Conservation (phyloP, 2,113 vertebrate genomes). For the Conger conger region DNA sequence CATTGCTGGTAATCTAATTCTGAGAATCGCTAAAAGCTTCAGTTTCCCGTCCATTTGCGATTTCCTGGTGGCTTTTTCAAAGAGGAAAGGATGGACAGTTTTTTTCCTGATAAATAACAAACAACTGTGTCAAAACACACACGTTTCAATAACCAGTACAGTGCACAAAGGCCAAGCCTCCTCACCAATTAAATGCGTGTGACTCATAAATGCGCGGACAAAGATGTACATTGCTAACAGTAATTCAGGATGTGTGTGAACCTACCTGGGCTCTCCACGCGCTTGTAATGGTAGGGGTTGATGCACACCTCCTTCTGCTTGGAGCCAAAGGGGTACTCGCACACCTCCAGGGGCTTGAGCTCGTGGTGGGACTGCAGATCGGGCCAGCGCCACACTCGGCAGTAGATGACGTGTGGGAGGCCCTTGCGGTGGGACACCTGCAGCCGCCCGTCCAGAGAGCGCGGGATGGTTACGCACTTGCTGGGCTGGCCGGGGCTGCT, state of each 20-base stretch:
- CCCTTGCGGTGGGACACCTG: slow-evolving; percentile 98
- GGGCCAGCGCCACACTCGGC: slow-evolving; percentile 97
- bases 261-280: slow-evolving; percentile 96
- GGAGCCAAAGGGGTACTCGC: slow-evolving; percentile 97
- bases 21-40: background rate
- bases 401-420: slow-evolving; percentile 97
- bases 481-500: slow-evolving; percentile 96
- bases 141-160: background rate
- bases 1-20: slow-evolving; percentile 23
- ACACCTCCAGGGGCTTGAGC: slow-evolving; percentile 95
- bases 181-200: background rate
- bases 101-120: slow-evolving; percentile 22
- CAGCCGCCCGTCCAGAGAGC: slow-evolving; percentile 91
- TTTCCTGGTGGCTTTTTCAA: slow-evolving; percentile 15
- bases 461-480: slow-evolving; percentile 96
- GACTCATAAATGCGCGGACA: too few relatives aligned
- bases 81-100: slow-evolving; percentile 26
- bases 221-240: too few relatives aligned
- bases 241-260: background rate
- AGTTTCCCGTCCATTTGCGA: slow-evolving; percentile 11
- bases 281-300: slow-evolving; percentile 98
- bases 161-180: background rate
- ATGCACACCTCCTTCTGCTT: slow-evolving; percentile 99
- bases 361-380: slow-evolving; percentile 98
- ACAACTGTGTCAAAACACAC: background rate